Evolutionary conservation across 2,797 vertebrate genomes (phyloP), one percentile per base, ranked within the genome.

Genomic region (Odontamblyopus lacepedii): DNA sequence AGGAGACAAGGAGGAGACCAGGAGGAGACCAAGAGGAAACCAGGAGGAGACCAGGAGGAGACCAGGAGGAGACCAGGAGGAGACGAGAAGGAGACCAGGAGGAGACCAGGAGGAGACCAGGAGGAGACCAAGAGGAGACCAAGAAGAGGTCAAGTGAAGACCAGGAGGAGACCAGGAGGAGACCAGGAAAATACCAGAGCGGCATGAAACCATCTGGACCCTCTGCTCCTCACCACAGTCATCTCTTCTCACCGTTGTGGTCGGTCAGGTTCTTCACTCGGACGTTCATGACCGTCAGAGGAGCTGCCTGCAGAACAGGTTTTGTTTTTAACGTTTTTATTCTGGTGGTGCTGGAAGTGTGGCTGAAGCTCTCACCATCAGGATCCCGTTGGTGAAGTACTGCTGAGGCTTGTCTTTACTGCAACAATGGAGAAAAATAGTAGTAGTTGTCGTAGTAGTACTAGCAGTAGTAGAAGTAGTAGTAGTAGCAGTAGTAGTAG

Each of bases 371-470:
- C 59, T 61, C 92, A 97, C 96, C 95, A 96, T 87, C 41, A 96
- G 74, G n/a, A 95, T 90, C 78, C 94, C 95, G 59, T 97, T 97
- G 38, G 93, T 44, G 41, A 94, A 76, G 90, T 3, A 41, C 94
- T 79, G 70, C 74, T 91, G 90, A 4, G 87, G 83, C 7, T 71
- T 63, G 1, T 91, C 89, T 23, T 80, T 51, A 70, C 95, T 96
- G 83, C 18, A n/a, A 57, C 55, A 44, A 23, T 23, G 23, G 23
- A 23, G 23, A 23, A 23, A 23, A 23, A 23, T 23, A 23, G 23
- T 1, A 23, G 23, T 23, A 23, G 23, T 23, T 0, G 1, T 23
- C 0, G 23, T 23, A 23, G 23, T 23, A 23, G 1, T 23, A 23
- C n/a, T 23, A 23, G 1, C 1, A 23, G 0, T 23, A n/a, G n/a